phyloP scores from a whole-genome alignment of 2,888 invertebrate species.

The Selenia dentaria region DNA sequence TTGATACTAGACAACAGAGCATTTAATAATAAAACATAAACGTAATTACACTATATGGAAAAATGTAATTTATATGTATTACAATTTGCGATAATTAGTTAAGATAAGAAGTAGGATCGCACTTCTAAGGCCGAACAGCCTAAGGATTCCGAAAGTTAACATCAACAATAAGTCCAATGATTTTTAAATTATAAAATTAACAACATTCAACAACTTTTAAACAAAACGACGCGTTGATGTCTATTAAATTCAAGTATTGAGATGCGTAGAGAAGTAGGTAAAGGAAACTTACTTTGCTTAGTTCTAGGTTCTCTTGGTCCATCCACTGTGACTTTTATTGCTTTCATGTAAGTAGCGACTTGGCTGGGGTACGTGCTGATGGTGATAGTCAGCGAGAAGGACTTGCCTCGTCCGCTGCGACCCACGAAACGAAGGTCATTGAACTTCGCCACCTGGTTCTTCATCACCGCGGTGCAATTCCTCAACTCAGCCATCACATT shows the following conservation, averaged over 20 bases:
- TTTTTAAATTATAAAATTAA: no score
- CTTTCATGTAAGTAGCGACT: conserved; percentile 97
- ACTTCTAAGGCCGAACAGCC: no score
- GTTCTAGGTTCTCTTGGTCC: conserved; percentile 99
- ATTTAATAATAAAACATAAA: no score
- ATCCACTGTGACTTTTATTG: conserved; percentile 99
- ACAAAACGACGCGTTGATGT: conserved; percentile 25
- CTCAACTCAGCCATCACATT: conserved; percentile 97
- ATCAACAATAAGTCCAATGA: no score
- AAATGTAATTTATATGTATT: no score
- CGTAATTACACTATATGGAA: no score
- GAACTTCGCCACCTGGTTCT: conserved; percentile 99
- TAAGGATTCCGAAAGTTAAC: no score
- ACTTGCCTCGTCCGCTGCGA: conserved; percentile 97
- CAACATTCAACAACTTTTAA: no score
- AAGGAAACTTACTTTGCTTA: conserved; percentile 94
- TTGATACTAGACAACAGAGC: no score
- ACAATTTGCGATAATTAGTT: no score
- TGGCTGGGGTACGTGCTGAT: conserved; percentile 91
- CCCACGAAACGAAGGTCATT: conserved; percentile 99
- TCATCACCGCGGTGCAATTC: conserved; percentile 97
- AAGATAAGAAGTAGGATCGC: no score
- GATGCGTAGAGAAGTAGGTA: conserved; percentile 1
- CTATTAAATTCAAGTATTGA: conserved; percentile 13
- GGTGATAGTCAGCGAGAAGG: conserved; percentile 97